phyloP scores from a whole-genome alignment of 2,888 invertebrate species.

The Exocentrus adspersus region DNA sequence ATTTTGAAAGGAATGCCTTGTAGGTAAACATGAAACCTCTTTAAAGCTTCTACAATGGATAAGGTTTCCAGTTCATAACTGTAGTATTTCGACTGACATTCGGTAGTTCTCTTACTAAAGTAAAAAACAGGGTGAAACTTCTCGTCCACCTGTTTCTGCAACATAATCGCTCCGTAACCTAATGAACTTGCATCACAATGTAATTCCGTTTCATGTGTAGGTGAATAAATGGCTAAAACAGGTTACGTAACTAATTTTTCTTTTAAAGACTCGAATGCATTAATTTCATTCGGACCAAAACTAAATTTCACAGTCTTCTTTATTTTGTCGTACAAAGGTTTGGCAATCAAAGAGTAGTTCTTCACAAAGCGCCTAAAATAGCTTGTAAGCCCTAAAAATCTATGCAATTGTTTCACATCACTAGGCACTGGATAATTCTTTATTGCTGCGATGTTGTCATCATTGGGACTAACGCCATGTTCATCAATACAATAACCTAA shows the following conservation, averaged over 20 bases:
- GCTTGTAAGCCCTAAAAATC: conserved; percentile 45
- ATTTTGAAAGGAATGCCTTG: conserved; percentile 10
- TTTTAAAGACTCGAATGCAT: too few relatives aligned
- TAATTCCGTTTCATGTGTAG: too few relatives aligned
- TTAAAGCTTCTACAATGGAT: conserved; percentile 4
- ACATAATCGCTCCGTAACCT: too few relatives aligned
- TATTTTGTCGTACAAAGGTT: conserved; percentile 19
- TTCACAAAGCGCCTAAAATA: conserved; percentile 48
- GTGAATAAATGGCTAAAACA: too few relatives aligned
- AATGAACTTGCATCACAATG: too few relatives aligned
- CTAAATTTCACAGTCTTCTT: conserved; percentile 43
- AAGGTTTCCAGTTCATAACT: conserved; percentile 10
- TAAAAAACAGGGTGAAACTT: too few relatives aligned
- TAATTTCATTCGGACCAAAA: conserved; percentile 36
- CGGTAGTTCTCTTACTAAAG: too few relatives aligned
- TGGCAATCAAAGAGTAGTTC: conserved; percentile 41
- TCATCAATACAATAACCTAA: conserved; percentile 46
- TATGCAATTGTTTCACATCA: conserved; percentile 31
- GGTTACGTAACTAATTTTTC: too few relatives aligned
- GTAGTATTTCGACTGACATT: too few relatives aligned
- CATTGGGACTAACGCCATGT: conserved; percentile 34
- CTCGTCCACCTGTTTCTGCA: too few relatives aligned
- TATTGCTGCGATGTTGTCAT: conserved; percentile 31
- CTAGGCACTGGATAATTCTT: conserved; percentile 33
- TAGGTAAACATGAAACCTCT: conserved; percentile 17